Conservation (phyloP, 2,888 invertebrate species). For the Phengaris alcon region DNA sequence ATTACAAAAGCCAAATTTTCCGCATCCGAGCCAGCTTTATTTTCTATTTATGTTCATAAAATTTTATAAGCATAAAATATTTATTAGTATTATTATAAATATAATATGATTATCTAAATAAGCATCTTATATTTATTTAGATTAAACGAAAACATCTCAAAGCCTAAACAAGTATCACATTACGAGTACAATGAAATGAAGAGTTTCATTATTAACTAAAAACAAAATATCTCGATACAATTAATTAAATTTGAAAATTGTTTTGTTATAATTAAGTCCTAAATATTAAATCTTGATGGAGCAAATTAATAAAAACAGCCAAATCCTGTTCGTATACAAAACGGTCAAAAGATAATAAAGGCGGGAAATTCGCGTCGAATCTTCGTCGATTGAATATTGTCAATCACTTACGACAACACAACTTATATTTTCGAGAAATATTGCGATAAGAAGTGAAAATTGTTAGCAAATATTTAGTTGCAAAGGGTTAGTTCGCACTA, state of each 20-base stretch:
- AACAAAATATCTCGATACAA: conserved; percentile 10
- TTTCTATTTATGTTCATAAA: neutral
- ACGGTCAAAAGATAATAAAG: conserved; percentile 25
- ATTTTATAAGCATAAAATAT: neutral
- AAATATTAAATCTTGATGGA: conserved; percentile 24
- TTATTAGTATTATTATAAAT: neutral
- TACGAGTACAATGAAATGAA: neutral
- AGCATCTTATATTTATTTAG: neutral
- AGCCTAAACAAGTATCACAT: neutral
- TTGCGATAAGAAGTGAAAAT: conserved; percentile 7
- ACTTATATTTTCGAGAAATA: conserved; percentile 25
- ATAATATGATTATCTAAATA: neutral
- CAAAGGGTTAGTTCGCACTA: neutral
- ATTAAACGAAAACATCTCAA: conserved; percentile 9
- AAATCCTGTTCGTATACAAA: conserved; percentile 25
- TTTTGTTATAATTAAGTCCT: conserved; percentile 27
- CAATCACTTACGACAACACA: conserved; percentile 24
- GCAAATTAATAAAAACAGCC: conserved; percentile 25
- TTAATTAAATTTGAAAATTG: conserved; percentile 23
- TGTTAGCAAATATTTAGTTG: neutral
- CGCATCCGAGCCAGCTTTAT: neutral
- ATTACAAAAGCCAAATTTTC: neutral
- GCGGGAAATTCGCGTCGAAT: conserved; percentile 7
- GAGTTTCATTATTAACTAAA: conserved; percentile 2
- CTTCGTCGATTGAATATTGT: too few species aligned